A percentile compares a stretch with the other conserved stretches of the same genome.
These are phyloP conservation scores for Rhyacophila brunnea DNA, from an alignment of 1,140 invertebrate species.

Conservation along the genomic window DNA sequence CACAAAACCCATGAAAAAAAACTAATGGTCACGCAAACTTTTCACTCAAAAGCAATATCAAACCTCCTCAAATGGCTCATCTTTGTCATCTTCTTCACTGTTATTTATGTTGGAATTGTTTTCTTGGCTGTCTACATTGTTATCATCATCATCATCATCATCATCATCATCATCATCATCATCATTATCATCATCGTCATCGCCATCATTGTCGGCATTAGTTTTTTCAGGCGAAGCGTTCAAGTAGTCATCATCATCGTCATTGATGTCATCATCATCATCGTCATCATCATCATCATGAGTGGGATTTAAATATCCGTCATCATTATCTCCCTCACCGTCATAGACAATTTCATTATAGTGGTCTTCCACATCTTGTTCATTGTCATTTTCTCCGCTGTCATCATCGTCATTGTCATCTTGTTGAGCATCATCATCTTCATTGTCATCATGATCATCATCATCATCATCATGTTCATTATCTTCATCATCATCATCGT, in stretches of 20 bases:
- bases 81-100: conserved; percentile 35
- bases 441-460: conserved; percentile 35
- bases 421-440: conserved; percentile 36
- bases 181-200: conserved; percentile 37
- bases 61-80: conserved; percentile 36
- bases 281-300: conserved; percentile 41
- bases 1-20: too few species aligned
- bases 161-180: conserved; percentile 40
- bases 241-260: conserved; percentile 39
- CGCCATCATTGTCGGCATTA: conserved; percentile 32
- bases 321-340: conserved; percentile 39
- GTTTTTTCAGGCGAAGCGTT: conserved; percentile 38
- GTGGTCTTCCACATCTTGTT: conserved; percentile 44
- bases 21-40: background rate
- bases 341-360: conserved; percentile 38
- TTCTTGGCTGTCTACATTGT: conserved; percentile 38
- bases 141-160: conserved; percentile 39
- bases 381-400: conserved; percentile 40
- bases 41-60: conserved; percentile 13
- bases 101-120: conserved; percentile 38
- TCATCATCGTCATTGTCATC: conserved; percentile 40
- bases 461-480: conserved; percentile 35
- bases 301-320: conserved; percentile 37
- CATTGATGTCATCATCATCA: conserved; percentile 39
- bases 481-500: conserved; percentile 34